Base-by-base conservation (phyloP, 2,888 invertebrate species). In the Cyaniris semiargus region DNA sequence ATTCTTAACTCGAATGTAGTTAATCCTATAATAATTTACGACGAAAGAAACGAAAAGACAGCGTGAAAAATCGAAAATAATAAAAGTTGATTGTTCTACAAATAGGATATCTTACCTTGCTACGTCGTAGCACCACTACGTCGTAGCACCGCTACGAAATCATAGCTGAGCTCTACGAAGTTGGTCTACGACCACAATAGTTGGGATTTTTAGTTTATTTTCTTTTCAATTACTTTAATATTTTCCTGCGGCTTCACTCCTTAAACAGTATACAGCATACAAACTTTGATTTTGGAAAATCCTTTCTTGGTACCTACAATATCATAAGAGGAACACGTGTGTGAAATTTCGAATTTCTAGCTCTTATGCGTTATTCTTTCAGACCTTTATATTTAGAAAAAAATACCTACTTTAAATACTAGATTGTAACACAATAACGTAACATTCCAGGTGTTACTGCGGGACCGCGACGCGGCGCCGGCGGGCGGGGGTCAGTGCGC, bases 401-500 rank as follows among this genome's bases (percentile, higher is more conserved):
- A 38, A 38, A 3, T 10, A 7, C 10, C 10, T 38, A 38, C 10
- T 38, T 10, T 38, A 10, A 44, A 44, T 44, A 44, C 10, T 13
- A 44, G 44, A 44, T 44, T 44, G 3, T 3, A 13, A 44, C 3
- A 44, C 44, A 44, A 10, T 66, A 4, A 27, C 66, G 15, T 66
- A 1, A 60, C 6, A 38, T 74, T 78, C 2, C 80, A 92, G 92
- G 85, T 92, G 53, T 88, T 97, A 23, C 88, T 97, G 6, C 93
- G 96, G 8, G 97, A 97, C 84, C 92, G 89, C 80, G 96, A 97
- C 85, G 97, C 97, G 1, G 88, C 91, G 5, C 95, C 96, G 1
- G 87, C 88, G 10, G 72, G 83, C 31, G 88, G 82, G 81, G 91
- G 82, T 86, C 89, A 80, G 81, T 97, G 97, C 86, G 93, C 95